A percentile compares a stretch with the other conserved stretches of the same genome.
These are phyloP conservation scores for Paratilapia polleni DNA, from an alignment of 2,113 vertebrate genomes.

Conservation along the genomic window DNA sequence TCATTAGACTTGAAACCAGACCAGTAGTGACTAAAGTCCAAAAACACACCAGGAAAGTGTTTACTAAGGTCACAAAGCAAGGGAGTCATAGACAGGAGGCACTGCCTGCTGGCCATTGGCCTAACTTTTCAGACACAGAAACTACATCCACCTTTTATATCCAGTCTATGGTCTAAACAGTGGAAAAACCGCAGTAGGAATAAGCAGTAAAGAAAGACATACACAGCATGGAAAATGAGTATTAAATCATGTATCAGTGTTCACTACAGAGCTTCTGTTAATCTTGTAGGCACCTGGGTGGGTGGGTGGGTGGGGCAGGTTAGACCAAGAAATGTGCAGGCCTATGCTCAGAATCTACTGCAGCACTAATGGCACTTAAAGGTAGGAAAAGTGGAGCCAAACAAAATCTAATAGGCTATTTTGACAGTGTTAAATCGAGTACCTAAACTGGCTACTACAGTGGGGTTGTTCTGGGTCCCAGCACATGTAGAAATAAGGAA, in stretches of 20 bases:
- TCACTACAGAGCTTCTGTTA: neutral
- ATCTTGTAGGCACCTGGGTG: neutral
- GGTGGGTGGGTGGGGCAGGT: neutral
- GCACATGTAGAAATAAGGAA: neutral
- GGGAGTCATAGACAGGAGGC: neutral
- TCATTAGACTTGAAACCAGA: neutral
- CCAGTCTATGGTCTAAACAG: too few species aligned
- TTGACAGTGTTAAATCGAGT: neutral
- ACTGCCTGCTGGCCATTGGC: neutral
- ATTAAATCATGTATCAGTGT: neutral
- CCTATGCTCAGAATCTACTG: neutral
- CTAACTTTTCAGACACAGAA: too few species aligned
- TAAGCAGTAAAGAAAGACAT: too few species aligned
- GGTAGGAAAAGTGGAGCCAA: neutral
- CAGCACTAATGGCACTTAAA: neutral
- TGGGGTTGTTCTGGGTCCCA: neutral
- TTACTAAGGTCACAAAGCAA: neutral
- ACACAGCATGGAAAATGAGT: too few species aligned
- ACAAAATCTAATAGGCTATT: neutral
- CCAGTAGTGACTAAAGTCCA: accelerated
- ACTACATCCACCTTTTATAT: too few species aligned
- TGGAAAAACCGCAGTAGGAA: too few species aligned
- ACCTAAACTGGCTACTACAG: neutral
- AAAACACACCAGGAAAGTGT: neutral
- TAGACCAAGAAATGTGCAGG: neutral